These are phyloP conservation scores for Panthera tigris DNA, from an alignment of 2,113 vertebrate genomes.

Conservation along the genomic window DNA sequence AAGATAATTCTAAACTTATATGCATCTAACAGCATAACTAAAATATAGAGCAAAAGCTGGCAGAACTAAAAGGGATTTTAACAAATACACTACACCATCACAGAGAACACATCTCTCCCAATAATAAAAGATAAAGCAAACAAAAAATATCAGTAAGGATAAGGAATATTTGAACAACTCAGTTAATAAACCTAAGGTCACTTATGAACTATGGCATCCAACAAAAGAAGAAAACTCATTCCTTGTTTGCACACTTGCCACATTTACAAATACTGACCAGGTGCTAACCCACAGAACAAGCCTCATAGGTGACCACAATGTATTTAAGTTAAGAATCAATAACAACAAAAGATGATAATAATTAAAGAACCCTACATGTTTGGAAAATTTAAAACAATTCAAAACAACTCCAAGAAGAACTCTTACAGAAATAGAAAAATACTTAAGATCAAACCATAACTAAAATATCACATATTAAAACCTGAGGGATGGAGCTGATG, in stretches of 20 bases:
- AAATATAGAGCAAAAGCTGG: neutral
- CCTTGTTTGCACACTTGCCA: neutral
- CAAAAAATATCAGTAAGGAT: neutral
- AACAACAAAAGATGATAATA: neutral
- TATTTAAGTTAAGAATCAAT: neutral
- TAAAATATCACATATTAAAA: neutral
- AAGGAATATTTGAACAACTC: neutral
- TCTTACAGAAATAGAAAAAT: neutral
- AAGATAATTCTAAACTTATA: conserved; percentile 1
- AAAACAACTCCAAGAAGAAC: neutral
- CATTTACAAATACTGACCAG: neutral
- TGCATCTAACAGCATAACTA: neutral
- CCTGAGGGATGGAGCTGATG: neutral
- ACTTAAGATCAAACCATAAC: neutral
- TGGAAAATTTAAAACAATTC: neutral
- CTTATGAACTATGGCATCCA: neutral
- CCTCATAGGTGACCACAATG: neutral
- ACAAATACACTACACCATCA: neutral
- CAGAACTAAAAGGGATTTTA: neutral
- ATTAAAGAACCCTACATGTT: neutral
- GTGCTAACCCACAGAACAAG: neutral
- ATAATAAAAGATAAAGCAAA: neutral
- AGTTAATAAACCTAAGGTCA: neutral
- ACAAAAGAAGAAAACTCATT: neutral
- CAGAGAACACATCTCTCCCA: neutral